phyloP scores from a whole-genome alignment of 2,888 invertebrate species.

The Tigriopus californicus region DNA sequence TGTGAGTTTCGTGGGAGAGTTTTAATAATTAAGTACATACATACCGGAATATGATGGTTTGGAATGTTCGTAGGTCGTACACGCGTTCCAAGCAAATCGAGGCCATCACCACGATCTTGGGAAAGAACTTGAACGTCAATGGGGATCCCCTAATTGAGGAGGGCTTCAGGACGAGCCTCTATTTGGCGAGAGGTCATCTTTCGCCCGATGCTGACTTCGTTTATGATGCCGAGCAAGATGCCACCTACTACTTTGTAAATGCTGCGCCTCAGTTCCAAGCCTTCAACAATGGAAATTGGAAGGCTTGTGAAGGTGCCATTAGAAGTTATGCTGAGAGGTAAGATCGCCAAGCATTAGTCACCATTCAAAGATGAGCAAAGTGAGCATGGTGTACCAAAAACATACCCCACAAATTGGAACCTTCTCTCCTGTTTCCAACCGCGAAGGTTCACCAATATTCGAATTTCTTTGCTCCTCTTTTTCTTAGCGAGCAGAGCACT shows the following conservation, averaged over 20 bases:
- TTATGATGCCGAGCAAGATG: conserved; percentile 21
- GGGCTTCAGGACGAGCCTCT: background rate
- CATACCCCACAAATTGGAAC: too few species aligned
- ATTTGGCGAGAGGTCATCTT: conserved; percentile 20
- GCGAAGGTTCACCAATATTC: too few species aligned
- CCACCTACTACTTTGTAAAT: conserved; percentile 23
- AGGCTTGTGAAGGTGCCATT: conserved; percentile 18
- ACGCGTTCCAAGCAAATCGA: background rate
- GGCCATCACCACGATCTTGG: background rate
- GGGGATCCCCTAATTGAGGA: background rate
- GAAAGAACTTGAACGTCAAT: background rate
- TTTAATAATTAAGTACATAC: background rate
- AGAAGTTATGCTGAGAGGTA: background rate
- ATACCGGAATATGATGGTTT: background rate
- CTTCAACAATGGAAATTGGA: conserved; percentile 24
- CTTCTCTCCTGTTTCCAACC: too few species aligned
- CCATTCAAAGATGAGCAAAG: background rate
- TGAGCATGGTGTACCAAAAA: background rate
- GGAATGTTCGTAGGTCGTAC: background rate
- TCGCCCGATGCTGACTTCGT: conserved; percentile 23
- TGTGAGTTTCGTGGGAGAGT: background rate
- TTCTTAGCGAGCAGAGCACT: background rate
- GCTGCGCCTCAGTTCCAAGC: conserved; percentile 22
- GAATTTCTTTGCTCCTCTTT: too few species aligned
- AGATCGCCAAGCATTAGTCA: background rate